Conservation (phyloP, 64 coral and sea anemone genomes). For the Acropora tenuis region DNA sequence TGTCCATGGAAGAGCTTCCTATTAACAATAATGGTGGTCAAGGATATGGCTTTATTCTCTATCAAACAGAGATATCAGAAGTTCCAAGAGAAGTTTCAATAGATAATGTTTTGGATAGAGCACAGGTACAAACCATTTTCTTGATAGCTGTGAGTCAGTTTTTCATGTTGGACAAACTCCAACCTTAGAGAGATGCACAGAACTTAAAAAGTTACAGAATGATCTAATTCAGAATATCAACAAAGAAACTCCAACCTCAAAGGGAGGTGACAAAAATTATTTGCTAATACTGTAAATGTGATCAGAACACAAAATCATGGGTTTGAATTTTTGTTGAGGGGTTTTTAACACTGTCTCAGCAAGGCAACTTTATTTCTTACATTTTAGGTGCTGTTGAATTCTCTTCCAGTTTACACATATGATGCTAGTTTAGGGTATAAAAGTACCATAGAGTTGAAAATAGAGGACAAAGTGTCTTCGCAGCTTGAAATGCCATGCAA, state of each 20-base stretch:
- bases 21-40: slow-evolving; percentile 54
- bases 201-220: no score
- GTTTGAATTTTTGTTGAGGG: no score
- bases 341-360: no score
- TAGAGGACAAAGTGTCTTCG: background rate
- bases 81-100: slow-evolving; percentile 18
- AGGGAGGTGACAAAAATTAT: no score
- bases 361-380: background rate
- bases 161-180: no score
- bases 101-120: slow-evolving; percentile 43
- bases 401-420: slow-evolving; percentile 25
- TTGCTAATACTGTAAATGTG: no score
- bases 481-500: background rate
- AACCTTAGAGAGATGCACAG: no score
- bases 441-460: background rate
- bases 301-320: no score
- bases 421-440: slow-evolving; percentile 19
- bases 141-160: background rate
- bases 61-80: slow-evolving; percentile 13
- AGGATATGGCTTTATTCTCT: slow-evolving; percentile 58
- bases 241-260: no score
- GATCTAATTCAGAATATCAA: no score
- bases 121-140: slow-evolving; percentile 11
- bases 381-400: background rate
- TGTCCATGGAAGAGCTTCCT: slow-evolving; percentile 43